These are phyloP conservation scores for Dicaeum eximium DNA, from an alignment of 2,113 vertebrate genomes.

Conservation along the genomic window DNA sequence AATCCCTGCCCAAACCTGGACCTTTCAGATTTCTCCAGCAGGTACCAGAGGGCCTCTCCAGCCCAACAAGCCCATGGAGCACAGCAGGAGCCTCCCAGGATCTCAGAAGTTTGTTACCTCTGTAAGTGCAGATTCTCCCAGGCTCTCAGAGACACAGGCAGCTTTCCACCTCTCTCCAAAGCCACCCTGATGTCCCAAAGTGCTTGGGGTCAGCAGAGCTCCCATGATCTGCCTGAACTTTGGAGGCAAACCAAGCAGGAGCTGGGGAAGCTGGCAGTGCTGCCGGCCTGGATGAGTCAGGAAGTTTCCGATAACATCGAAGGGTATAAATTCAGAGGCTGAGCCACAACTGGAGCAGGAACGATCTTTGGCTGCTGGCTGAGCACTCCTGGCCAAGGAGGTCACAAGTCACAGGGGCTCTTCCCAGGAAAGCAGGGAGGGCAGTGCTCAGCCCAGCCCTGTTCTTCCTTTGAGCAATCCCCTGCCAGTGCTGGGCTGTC, in stretches of 20 bases:
- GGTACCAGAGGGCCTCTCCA: not conserved
- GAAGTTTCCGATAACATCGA: not conserved
- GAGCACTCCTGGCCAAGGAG: not conserved
- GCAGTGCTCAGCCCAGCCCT: not conserved
- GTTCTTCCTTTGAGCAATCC: not conserved
- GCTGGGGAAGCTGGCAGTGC: not conserved
- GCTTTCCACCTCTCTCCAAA: not conserved
- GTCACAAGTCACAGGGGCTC: not conserved
- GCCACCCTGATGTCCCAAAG: accelerated
- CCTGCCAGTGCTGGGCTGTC: not conserved
- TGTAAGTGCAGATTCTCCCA: not conserved
- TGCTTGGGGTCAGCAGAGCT: not conserved
- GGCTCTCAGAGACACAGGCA: not conserved
- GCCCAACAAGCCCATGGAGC: not conserved
- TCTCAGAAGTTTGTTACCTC: not conserved
- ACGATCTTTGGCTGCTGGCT: not conserved
- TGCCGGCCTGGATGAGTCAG: not conserved
- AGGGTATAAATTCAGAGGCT: not conserved
- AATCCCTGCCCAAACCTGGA: not conserved
- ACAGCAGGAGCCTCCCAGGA: not conserved
- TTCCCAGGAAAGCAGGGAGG: not conserved
- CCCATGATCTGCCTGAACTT: not conserved
- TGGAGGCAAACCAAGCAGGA: not conserved
- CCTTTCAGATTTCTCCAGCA: not conserved
- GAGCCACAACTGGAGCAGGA: conserved; percentile 1